Conservation (phyloP, 1,140 invertebrate genomes). For the Oncopeltus fasciatus region DNA sequence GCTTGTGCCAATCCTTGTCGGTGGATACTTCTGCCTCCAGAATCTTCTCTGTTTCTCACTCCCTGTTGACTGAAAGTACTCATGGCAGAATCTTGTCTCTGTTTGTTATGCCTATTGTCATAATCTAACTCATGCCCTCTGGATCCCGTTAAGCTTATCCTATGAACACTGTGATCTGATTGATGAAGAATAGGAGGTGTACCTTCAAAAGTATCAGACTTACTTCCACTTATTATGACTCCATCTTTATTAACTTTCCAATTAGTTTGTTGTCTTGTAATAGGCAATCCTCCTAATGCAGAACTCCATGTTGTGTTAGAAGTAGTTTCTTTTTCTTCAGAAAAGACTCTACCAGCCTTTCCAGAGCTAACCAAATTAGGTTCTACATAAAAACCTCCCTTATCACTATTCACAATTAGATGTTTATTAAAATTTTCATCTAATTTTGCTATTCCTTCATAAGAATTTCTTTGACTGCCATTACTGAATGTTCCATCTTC, state of each 20-base stretch:
- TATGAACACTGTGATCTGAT: not conserved
- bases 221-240: conserved; percentile 22
- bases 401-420: not conserved
- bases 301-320: conserved; percentile 15
- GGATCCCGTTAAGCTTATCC: not conserved
- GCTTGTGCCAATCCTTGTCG: not conserved
- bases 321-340: conserved; percentile 12
- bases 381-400: not conserved
- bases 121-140: not conserved
- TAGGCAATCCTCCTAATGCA: conserved; percentile 15
- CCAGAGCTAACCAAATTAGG: conserved; percentile 2
- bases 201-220: conserved; percentile 13
- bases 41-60: not conserved
- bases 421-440: not conserved
- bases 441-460: conserved; percentile 9
- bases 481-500: conserved; percentile 21
- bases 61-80: not conserved
- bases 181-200: not conserved
- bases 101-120: not conserved
- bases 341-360: not conserved
- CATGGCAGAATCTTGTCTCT: not conserved
- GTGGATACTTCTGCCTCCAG: not conserved
- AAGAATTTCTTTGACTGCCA: conserved; percentile 16
- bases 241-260: conserved; percentile 25
- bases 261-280: conserved; percentile 14